A percentile compares a stretch with the other conserved stretches of the same genome.
Evolutionary conservation across 2,113 vertebrate genomes (phyloP).

Genomic region (Phyllostomus hastatus): DNA sequence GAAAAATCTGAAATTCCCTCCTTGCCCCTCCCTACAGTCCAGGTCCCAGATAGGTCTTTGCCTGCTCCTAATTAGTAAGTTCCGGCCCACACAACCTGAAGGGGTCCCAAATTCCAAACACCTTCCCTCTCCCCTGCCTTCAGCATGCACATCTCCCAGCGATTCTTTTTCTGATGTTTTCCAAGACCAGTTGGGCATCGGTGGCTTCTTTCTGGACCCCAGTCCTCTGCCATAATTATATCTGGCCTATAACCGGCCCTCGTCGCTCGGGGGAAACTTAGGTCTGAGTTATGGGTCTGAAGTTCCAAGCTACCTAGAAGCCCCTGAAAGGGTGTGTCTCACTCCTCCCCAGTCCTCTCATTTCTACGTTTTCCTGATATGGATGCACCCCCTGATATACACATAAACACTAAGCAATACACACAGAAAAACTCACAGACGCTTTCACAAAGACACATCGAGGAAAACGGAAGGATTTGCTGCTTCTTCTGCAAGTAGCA

Average conservation of each 20-base stretch:
- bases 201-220: background rate
- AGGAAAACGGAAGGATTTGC: background rate
- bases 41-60: background rate
- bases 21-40: background rate
- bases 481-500: background rate
- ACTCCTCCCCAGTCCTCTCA: background rate
- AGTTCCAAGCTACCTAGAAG: background rate
- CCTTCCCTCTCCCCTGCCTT: background rate
- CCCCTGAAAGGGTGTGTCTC: background rate
- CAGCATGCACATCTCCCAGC: background rate
- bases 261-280: background rate
- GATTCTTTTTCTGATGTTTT: background rate
- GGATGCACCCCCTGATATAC: background rate
- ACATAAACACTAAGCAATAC: background rate
- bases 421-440: background rate
- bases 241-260: background rate
- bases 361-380: background rate
- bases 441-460: background rate
- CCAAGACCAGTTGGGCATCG: background rate
- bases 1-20: background rate
- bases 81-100: background rate
- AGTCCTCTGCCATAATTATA: background rate
- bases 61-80: background rate
- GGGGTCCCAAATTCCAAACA: background rate
- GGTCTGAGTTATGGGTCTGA: background rate